Evolutionary conservation across 2,797 vertebrate genomes (phyloP), one percentile per base, ranked within the genome.

Genomic region (Sarcophilus harrisii): DNA sequence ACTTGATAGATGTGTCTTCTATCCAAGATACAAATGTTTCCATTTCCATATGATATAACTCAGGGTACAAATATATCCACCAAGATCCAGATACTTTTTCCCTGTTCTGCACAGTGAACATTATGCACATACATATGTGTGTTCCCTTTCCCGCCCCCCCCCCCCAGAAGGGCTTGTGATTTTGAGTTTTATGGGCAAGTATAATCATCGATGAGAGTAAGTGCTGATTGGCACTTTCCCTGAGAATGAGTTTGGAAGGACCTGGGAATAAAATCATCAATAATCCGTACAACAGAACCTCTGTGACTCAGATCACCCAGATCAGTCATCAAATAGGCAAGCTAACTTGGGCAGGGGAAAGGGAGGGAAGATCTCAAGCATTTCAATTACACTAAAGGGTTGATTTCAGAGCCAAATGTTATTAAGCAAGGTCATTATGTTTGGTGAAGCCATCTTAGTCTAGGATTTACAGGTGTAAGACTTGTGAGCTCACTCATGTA

Each of bases 211-310:
- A 66, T 93, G 95, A 96, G 95, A 95, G 97, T 97, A 98, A 96
- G 97, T 97, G 97, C 97, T 55, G 94, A 95, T 66, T 96, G 93
- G 96, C 97, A 62, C 57, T 13, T 94, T 96, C 95, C 96, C 96
- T 94, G 95, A 87, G 54, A 93, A 81, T 5, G 2, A 93, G 90
- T 1, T 49, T 95, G 94, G 94, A 96, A 96, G 54, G 89, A 87
- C 93, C 91, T 96, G 59, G 66, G 73, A 66, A 81, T 58, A 95
- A 95, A 93, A 93, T 59, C 90, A 96, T 96, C 93, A 91, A 95
- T 96, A 92, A 93, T 94, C 60, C 38, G 95, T 92, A 96, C 90
- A 97, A 62, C 58, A 96, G 90, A 92, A 45, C 96, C 57, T 10
- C 73, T 18, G 32, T 96, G 96, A 96, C 95, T 96, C 97, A 94